These are phyloP conservation scores for Andrena minutula DNA, from an alignment of 2,888 invertebrate species.

Conservation along the genomic window DNA sequence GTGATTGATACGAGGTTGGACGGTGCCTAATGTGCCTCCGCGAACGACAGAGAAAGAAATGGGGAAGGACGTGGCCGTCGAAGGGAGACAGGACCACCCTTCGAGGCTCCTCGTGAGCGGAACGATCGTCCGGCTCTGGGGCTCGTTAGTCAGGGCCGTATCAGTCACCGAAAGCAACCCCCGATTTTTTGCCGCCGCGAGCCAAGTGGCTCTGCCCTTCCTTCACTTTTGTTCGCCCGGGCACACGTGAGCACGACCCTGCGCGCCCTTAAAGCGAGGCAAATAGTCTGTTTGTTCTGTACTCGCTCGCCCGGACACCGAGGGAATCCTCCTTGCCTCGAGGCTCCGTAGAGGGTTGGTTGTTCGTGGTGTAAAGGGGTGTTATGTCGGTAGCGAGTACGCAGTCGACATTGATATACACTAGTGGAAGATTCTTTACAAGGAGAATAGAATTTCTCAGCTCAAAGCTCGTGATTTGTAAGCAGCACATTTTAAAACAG, in stretches of 20 bases:
- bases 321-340: not conserved
- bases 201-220: slow-evolving; percentile 26
- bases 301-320: slow-evolving; percentile 51
- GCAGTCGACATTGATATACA: no score
- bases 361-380: not conserved
- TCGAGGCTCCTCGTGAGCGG: slow-evolving; percentile 74
- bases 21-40: slow-evolving; percentile 80
- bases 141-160: slow-evolving; percentile 83
- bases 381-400: not conserved
- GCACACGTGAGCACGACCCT: slow-evolving; percentile 23
- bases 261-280: slow-evolving; percentile 78
- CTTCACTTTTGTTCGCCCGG: slow-evolving; percentile 24
- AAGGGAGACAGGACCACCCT: slow-evolving; percentile 73
- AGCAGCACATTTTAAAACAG: no score
- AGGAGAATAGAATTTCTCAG: no score
- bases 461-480: no score
- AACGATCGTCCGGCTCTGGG: slow-evolving; percentile 74
- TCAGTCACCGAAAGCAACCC: slow-evolving; percentile 83
- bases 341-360: not conserved
- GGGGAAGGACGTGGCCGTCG: slow-evolving; percentile 42
- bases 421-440: no score
- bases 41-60: slow-evolving; percentile 57
- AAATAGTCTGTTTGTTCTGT: slow-evolving; percentile 82
- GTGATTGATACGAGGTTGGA: slow-evolving; percentile 83
- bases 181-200: slow-evolving; percentile 58